Evolutionary conservation across 2,797 vertebrate genomes (phyloP), one percentile per base, ranked within the genome.

Genomic region (Sebastes vulpes): DNA sequence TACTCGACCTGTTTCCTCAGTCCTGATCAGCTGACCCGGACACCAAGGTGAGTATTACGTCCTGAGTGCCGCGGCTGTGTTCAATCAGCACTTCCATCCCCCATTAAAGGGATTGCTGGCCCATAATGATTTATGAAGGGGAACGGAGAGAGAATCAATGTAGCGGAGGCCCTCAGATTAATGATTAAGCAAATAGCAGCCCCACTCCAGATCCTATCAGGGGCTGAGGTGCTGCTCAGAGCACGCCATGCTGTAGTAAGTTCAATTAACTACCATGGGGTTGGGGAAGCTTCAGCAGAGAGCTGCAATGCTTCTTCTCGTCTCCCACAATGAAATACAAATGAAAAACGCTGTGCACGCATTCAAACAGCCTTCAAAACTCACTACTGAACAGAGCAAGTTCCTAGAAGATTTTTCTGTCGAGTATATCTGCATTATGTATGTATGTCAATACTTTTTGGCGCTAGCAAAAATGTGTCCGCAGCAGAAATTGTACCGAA

Each of bases 151-250:
- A 75, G 83, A 91, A 93, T 93, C 92, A 88, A 92, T 93, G 89
- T 75, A 83, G 89, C 64, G 9, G 74, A 84, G 88, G 83, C 83
- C 84, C 83, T 84, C 81, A 85, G 88, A 94, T 92, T 85, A 94
- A 94, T 93, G 89, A 92, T 90, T 89, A 92, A 85, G 83, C 82
- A 92, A 93, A 93, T 82, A 92, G 85, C 87, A 75, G 81, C 54
- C 54, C 71, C 66, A 73, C 65, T 87, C 38, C 66, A 74, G 80
- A 89, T 82, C 70, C 81, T 82, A 85, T 86, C 82, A 58, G 31
- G 61, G 59, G 60, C 70, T 23, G 66, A 61, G 80, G 84, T 79
- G 85, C 82, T 71, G 73, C 64, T 78, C 58, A 79, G 69, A 81
- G 72, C 76, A 64, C 4, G 65, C 65, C 63, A 57, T 73, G 76